Evolutionary conservation across 2,113 vertebrate species (phyloP).

Genomic region (Syngnathus scovelli): DNA sequence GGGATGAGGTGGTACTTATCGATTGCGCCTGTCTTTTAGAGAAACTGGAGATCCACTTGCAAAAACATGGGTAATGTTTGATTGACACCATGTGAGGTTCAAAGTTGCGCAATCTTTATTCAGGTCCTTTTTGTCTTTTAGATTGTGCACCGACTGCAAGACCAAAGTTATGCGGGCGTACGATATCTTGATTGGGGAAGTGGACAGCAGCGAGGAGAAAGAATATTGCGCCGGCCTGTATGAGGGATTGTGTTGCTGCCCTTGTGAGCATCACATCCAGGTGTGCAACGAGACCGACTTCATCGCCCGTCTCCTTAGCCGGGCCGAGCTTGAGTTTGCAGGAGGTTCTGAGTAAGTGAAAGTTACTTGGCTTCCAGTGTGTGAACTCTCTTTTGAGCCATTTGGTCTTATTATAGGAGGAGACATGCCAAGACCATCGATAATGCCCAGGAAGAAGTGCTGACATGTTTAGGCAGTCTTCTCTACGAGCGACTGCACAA

Average conservation of each 20-base stretch:
- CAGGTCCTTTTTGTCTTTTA: constrained; percentile 30
- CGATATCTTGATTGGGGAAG: constrained; percentile 92
- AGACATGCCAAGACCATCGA: constrained; percentile 97
- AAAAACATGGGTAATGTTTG: constrained; percentile 85
- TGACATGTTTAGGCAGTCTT: constrained; percentile 95
- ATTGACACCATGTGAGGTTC: not conserved
- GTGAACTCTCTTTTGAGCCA: not conserved
- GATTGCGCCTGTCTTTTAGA: constrained; percentile 90
- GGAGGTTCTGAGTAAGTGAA: constrained; percentile 88
- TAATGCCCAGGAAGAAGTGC: constrained; percentile 94
- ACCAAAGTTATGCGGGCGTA: constrained; percentile 93
- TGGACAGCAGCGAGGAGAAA: constrained; percentile 94
- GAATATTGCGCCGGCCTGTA: constrained; percentile 92
- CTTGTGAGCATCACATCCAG: constrained; percentile 90
- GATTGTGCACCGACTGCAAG: constrained; percentile 97
- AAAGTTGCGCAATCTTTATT: not conserved
- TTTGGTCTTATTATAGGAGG: constrained; percentile 68
- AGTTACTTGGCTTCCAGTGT: not conserved
- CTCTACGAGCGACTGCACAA: constrained; percentile 91
- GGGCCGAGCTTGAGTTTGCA: constrained; percentile 93
- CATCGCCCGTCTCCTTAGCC: constrained; percentile 90
- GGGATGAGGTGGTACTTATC: constrained; percentile 94
- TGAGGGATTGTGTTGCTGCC: constrained; percentile 91
- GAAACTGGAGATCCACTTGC: constrained; percentile 91
- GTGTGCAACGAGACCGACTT: constrained; percentile 96